Base-by-base conservation (phyloP, 2,113 vertebrate genomes). In the Rana temporaria region DNA sequence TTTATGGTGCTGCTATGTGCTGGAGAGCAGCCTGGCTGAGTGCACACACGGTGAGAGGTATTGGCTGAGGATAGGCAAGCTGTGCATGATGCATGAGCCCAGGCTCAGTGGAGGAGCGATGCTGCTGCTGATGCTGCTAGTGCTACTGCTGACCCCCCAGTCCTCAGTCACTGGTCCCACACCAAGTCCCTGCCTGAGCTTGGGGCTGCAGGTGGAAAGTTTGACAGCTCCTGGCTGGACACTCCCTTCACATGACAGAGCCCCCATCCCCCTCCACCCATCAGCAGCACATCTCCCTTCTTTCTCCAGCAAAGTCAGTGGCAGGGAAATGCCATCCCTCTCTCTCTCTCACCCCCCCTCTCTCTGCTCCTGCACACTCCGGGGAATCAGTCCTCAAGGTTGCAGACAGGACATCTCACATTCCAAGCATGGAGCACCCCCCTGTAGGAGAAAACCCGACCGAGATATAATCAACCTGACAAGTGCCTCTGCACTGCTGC, bases 191-290 rank as follows among this genome's bases (percentile, higher is more conserved):
- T 63, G 53, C 60, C 63, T 52, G 73, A 53, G 53, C 52, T 38
- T 57, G 30, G 63, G 62, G 81, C 55, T 60, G 62, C 81, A 83
- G 63, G 63, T 57, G 63, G 71, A 53, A 83, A 83, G 81, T 83
- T 83, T 83, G 71, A 68, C 48, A 69, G 56, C 69, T 64, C 73
- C 63, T 77, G 14, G 77, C 78, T 65, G 78, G 68, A 48, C 67
- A 64, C 69, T 66, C 78, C 70, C 78, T 64, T 52, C 59, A 63
- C 34, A n/a, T 15, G 16, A 66, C 60, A 66, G 17, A 59, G 48
- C 55, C 70, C 71, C 84, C 62, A 75, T 75, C 71, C 63, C 62
- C 30, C 66, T 64, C 34, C 38, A 48, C 63, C 22, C 53, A 22
- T 57, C 52, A 42, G 68, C 64, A 52, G 42, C 69, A 62, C 24